Percentiles rank a stretch among this genome's conserved stretches.
These are phyloP conservation scores for Neopipo cinnamomea DNA, from an alignment of 2,113 vertebrate genomes.

Conservation along the genomic window DNA sequence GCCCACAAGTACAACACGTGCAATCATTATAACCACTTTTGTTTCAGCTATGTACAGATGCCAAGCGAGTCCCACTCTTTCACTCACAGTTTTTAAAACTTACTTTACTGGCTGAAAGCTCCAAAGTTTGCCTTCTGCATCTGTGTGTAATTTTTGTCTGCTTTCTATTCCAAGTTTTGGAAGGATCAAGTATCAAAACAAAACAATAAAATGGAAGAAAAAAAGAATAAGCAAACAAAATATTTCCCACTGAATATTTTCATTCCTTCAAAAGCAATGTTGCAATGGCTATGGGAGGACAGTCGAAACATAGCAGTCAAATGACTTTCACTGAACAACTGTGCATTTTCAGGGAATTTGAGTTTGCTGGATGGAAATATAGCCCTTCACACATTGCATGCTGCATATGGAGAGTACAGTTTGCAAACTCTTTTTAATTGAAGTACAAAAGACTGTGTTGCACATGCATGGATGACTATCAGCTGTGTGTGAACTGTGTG, in stretches of 20 bases:
- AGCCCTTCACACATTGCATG: slow-evolving; percentile 56
- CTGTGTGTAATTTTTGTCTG: slow-evolving; percentile 42
- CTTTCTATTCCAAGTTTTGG: slow-evolving; percentile 42
- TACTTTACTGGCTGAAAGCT: slow-evolving; percentile 24
- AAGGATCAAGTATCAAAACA: slow-evolving; percentile 49
- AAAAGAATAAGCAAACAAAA: slow-evolving; percentile 38
- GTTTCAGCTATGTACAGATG: not conserved
- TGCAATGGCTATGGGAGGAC: slow-evolving; percentile 47
- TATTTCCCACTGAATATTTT: slow-evolving; percentile 43
- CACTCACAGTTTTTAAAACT: slow-evolving; percentile 27
- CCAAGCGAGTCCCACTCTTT: not conserved
- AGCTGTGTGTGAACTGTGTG: slow-evolving; percentile 32
- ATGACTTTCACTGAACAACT: slow-evolving; percentile 36
- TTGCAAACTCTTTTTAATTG: slow-evolving; percentile 26
- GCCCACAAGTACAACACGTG: not conserved
- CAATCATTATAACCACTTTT: not conserved
- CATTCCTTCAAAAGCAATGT: slow-evolving; percentile 59
- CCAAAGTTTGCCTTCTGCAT: slow-evolving; percentile 50
- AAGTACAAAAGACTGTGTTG: not conserved
- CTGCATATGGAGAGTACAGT: slow-evolving; percentile 44
- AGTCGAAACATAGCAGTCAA: slow-evolving; percentile 22
- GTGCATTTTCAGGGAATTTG: not conserved
- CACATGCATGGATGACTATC: slow-evolving; percentile 58
- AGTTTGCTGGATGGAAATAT: slow-evolving; percentile 44
- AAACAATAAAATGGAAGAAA: slow-evolving; percentile 23